Percentiles rank a stretch among this genome's conserved stretches.
Conservation (phyloP, 2,888 invertebrate species). For the Trissonchulus latispiculum region DNA sequence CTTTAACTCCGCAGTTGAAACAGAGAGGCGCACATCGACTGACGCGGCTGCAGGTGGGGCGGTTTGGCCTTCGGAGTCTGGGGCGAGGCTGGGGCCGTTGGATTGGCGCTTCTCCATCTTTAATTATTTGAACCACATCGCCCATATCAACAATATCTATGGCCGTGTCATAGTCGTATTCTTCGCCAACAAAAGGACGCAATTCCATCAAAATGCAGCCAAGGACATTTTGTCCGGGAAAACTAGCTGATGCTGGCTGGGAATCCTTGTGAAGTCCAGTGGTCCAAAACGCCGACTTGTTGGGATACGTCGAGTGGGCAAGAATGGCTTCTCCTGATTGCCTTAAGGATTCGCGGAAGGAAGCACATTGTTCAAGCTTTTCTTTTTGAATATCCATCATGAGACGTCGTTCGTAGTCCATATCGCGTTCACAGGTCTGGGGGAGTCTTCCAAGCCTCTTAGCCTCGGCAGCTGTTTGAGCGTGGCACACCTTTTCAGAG, state of each 20-base stretch:
- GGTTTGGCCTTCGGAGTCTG: no score
- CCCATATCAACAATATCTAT: not conserved
- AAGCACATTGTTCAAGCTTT: not conserved
- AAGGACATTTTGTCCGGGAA: not conserved
- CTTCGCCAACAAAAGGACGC: not conserved
- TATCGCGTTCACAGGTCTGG: not conserved
- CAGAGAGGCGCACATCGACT: no score
- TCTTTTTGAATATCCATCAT: not conserved
- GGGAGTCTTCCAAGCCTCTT: not conserved
- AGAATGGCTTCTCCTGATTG: not conserved
- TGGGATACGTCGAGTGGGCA: not conserved
- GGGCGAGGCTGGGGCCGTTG: no score
- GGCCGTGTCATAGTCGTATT: not conserved
- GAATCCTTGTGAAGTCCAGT: not conserved
- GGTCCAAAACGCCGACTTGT: not conserved
- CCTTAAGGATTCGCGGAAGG: not conserved
- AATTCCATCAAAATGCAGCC: not conserved
- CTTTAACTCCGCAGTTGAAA: no score
- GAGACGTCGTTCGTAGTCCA: not conserved
- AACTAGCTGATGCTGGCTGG: not conserved
- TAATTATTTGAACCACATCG: not conserved
- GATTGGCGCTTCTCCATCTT: not conserved
- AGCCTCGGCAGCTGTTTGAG: not conserved
- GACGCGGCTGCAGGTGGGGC: no score
- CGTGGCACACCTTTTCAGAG: not conserved